A percentile compares a stretch with the other conserved stretches of the same genome.
These are phyloP conservation scores for Dynastes grantii DNA, from an alignment of 2,888 invertebrate genomes.

Conservation along the genomic window DNA sequence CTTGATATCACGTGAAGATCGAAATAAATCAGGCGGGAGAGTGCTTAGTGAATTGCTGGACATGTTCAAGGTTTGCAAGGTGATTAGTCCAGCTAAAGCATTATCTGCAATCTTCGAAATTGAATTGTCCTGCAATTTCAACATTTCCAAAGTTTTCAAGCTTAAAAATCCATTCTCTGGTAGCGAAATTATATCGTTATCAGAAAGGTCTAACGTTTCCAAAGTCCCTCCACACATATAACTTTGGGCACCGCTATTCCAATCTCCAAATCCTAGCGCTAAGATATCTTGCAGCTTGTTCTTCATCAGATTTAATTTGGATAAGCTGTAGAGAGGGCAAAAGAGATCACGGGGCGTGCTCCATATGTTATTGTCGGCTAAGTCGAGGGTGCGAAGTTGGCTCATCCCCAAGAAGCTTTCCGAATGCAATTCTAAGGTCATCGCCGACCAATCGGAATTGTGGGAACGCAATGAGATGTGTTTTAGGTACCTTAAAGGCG, in stretches of 20 bases:
- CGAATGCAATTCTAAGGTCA: constrained; percentile 83
- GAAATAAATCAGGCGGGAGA: constrained; percentile 85
- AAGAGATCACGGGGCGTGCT: constrained; percentile 81
- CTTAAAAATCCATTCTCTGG: constrained; percentile 82
- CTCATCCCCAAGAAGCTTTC: constrained; percentile 81
- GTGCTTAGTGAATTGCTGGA: constrained; percentile 85
- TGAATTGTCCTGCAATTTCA: constrained; percentile 84
- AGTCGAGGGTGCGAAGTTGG: constrained; percentile 79
- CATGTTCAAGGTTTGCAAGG: constrained; percentile 82
- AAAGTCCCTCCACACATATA: constrained; percentile 80
- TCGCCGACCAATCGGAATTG: constrained; percentile 86
- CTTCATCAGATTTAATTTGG: constrained; percentile 81
- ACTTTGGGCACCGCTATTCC: constrained; percentile 75
- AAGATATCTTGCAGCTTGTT: constrained; percentile 86
- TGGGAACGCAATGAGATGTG: constrained; percentile 81
- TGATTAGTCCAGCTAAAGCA: constrained; percentile 80
- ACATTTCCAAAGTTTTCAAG: constrained; percentile 78
- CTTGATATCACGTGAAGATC: constrained; percentile 80
- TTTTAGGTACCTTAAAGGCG: constrained; percentile 78
- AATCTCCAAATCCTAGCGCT: constrained; percentile 81
- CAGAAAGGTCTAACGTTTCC: constrained; percentile 81
- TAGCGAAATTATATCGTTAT: constrained; percentile 81
- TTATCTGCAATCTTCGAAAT: constrained; percentile 83
- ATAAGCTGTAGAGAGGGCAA: constrained; percentile 80
- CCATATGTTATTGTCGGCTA: constrained; percentile 86